Conservation (phyloP, 2,113 vertebrate species). For the Istiophorus platypterus region DNA sequence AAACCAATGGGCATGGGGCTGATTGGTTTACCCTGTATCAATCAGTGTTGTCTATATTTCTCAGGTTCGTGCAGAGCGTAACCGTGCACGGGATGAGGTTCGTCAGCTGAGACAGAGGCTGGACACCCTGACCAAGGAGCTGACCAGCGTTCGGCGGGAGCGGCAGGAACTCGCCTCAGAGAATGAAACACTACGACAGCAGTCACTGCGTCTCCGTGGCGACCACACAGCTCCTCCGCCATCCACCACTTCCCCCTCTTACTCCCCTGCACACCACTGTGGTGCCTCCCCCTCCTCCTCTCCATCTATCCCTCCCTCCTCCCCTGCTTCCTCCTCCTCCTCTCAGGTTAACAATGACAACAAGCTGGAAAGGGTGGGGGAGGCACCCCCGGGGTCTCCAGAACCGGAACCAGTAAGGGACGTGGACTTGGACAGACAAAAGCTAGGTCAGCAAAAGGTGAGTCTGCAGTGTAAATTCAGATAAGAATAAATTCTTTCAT, state of each 20-base stretch:
- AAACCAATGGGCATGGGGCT: background rate
- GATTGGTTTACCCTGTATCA: background rate
- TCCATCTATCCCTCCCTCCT: constrained; percentile 52
- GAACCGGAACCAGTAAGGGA: constrained; percentile 94
- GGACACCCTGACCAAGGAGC: constrained; percentile 93
- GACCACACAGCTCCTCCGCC: constrained; percentile 17
- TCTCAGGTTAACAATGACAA: constrained; percentile 62
- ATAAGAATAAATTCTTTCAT: background rate
- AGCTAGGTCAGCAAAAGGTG: constrained; percentile 76
- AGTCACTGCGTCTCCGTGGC: constrained; percentile 69
- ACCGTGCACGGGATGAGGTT: constrained; percentile 94
- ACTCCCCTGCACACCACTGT: constrained; percentile 36
- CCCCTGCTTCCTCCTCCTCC: constrained; percentile 57
- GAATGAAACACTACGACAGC: constrained; percentile 85
- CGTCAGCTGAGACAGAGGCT: constrained; percentile 93
- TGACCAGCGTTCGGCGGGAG: constrained; percentile 89
- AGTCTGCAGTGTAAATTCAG: background rate
- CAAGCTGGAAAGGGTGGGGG: constrained; percentile 67
- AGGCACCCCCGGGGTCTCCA: constrained; percentile 67
- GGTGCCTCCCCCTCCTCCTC: constrained; percentile 67
- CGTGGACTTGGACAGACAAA: constrained; percentile 85
- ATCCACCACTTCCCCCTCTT: constrained; percentile 15
- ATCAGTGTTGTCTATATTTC: background rate
- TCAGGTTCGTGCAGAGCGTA: constrained; percentile 91
- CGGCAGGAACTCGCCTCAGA: constrained; percentile 90